These are phyloP conservation scores for Sphyrna mokarran DNA, from an alignment of 2,113 vertebrate genomes.

Conservation along the genomic window DNA sequence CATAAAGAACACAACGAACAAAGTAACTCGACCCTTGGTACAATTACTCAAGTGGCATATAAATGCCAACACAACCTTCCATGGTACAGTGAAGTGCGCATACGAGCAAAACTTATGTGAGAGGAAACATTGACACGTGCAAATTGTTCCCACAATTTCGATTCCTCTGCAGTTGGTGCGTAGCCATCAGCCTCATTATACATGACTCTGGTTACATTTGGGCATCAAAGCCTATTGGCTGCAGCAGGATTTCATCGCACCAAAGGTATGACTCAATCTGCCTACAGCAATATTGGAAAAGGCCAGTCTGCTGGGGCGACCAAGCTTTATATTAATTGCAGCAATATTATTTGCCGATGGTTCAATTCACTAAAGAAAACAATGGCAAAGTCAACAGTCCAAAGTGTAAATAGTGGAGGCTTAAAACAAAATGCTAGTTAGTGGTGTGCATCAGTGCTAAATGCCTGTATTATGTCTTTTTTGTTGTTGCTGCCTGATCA, in stretches of 20 bases:
- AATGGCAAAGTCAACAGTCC: background rate
- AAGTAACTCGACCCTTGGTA: conserved; percentile 24
- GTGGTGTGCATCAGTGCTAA: background rate
- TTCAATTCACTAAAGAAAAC: background rate
- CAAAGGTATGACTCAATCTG: background rate
- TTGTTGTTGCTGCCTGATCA: background rate
- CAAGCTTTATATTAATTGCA: background rate
- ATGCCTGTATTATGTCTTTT: background rate
- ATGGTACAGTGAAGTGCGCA: conserved; percentile 7
- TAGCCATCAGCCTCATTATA: background rate
- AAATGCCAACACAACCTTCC: conserved; percentile 28
- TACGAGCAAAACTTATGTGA: background rate
- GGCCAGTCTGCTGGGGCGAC: background rate
- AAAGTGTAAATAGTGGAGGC: background rate
- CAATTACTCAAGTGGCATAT: background rate
- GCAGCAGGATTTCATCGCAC: background rate
- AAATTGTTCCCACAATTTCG: background rate
- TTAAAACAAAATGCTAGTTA: background rate
- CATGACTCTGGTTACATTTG: background rate
- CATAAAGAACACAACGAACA: background rate
- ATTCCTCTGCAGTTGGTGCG: background rate
- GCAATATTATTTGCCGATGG: background rate
- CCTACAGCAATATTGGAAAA: background rate
- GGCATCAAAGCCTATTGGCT: background rate
- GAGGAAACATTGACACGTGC: background rate